Evolutionary conservation across 2,797 vertebrate species (phyloP), one percentile per base, ranked within the genome.

Genomic region (Artibeus jamaicensis): DNA sequence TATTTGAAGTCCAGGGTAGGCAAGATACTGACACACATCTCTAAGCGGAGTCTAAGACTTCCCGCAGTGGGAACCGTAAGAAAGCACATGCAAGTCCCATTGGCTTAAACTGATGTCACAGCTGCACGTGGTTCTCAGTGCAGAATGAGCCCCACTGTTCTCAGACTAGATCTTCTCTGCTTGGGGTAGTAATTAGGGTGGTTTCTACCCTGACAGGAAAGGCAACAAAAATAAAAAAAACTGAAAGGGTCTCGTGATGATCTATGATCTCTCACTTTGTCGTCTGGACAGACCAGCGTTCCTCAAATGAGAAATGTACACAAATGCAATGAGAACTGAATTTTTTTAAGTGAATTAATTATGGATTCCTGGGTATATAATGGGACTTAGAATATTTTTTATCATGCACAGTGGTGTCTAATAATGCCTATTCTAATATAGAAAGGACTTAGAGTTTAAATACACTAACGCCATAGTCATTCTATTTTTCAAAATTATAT

Each of bases 241-340:
- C 22, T 78, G 92, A 53, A 65, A 85, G 26, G 32, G 73, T 87
- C 24, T 78, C 19, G 8, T 48, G 21, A 55, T 74, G 67, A 32
- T n/a, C 46, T 57, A 18, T 59, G 7, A 46, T 81, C 37, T 73
- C 53, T 79, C 32, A 73, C 32, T 94, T 34, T 46, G 10, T 42
- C 93, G 62, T 71, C 88, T 89, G 8, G 9, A 37, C 10, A 92
- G 73, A 34, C 19, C 16, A 88, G 50, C 95, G 90, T 93, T 97
- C 46, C n/a, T 68, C 71, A 24, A n/a, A 62, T 71, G 37, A 93
- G 50, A 95, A 46, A 21, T 81, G 0, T 50, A 77, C 59, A 57
- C 77, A 86, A 89, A 83, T 70, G 10, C 67, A 93, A 93, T 48
- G 6, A 85, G 62, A 93, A 95, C 42, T 91, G 71, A 90, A 83